A percentile compares a stretch with the other conserved stretches of the same genome.
These are phyloP conservation scores for Bos javanicus DNA, from an alignment of 2,113 vertebrate species.

Conservation along the genomic window DNA sequence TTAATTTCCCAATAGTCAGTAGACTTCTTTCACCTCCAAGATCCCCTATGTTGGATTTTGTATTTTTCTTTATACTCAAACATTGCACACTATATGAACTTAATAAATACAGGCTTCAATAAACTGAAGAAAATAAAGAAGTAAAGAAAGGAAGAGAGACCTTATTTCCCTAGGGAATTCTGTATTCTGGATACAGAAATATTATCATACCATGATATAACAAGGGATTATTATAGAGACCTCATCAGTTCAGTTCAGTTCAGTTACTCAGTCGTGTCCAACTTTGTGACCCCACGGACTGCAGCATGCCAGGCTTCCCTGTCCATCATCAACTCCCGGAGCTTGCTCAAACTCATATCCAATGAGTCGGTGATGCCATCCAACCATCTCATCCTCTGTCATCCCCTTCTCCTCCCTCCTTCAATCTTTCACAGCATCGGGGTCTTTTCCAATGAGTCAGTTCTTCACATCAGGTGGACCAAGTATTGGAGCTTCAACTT, in stretches of 20 bases:
- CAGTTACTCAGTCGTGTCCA: background rate
- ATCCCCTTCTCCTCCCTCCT: background rate
- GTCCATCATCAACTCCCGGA: background rate
- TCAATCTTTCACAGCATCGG: background rate
- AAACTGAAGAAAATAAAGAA: background rate
- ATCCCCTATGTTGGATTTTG: background rate
- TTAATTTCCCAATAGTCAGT: background rate
- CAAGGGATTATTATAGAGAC: background rate
- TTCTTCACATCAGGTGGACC: background rate
- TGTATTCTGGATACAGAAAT: background rate
- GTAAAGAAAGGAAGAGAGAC: background rate
- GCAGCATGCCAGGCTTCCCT: background rate
- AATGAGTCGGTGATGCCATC: background rate
- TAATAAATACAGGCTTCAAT: background rate
- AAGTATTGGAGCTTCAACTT: background rate
- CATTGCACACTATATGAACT: background rate
- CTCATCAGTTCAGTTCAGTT: background rate
- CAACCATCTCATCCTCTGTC: background rate
- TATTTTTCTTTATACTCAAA: background rate
- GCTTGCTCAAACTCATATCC: background rate
- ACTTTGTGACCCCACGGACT: background rate
- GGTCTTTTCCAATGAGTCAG: background rate
- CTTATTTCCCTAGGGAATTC: background rate
- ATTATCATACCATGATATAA: background rate
- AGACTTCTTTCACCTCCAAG: background rate